Evolutionary conservation across 1,140 invertebrate genomes (phyloP), one percentile per base, ranked within the genome.

Genomic region (Pectinophora gossypiella): DNA sequence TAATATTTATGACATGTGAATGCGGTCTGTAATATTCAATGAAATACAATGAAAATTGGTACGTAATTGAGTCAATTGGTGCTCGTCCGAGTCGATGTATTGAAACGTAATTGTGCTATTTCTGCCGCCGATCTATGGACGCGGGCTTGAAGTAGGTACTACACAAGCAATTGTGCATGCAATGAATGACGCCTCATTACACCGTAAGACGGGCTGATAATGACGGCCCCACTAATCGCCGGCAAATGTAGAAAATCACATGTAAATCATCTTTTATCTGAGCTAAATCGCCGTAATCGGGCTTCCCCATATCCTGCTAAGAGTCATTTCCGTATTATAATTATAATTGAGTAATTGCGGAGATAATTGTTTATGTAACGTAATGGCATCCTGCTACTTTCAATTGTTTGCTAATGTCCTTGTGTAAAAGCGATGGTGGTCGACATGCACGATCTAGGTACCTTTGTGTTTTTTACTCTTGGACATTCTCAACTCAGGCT

Each of bases 1-100:
- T 66, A 59, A 68, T 69, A 68, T 65, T 66, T 65, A 71, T 68
- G 59, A 70, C 54, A 65, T 70, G 56, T 51, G 56, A 47, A 48
- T 46, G 48, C n/a, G n/a, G n/a, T n/a, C 48, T 50, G 27, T 22
- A 48, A 58, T 32, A 32, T 32, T 32, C 27, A 9, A 32, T 32
- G 27, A 32, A 9, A 32, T 32, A 32, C 48, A 27, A 27, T 43
- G 42, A 49, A 49, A 56, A 60, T 55, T 55, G 58, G 27, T 13
- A n/a, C 4, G 36, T 51, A 48, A 59, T 58, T 52, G 42, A 59
- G 47, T 3, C 51, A 50, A 55, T 52, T 56, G 35, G 48, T 38
- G 22, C 9, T n/a, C 9, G n/a, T 32, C n/a, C 27, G 27, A 9
- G 27, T 2, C 27, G 7, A n/a, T 32, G 27, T 9, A 32, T 32